These are phyloP conservation scores for Lepidochrysops patricia DNA, from an alignment of 2,888 invertebrate genomes.

Conservation along the genomic window DNA sequence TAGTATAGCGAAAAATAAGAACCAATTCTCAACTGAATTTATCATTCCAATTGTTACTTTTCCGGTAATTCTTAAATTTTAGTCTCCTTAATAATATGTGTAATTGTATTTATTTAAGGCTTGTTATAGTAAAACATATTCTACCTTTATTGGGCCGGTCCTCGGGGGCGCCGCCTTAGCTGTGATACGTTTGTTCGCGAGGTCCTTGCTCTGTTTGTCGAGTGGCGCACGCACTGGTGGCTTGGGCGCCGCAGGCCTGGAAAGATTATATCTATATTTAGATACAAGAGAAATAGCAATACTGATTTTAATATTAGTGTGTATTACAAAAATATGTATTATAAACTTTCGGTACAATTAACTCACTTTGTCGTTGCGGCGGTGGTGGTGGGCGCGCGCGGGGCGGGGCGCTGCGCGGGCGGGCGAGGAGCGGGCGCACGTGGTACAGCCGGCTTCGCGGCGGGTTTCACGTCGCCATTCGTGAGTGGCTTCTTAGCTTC, in stretches of 20 bases:
- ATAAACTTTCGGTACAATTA: background rate
- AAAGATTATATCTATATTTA: too few relatives aligned
- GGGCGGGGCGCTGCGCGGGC: slow-evolving; percentile 26
- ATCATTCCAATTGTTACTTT: too few relatives aligned
- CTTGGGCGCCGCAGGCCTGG: slow-evolving; percentile 40
- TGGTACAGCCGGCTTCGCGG: slow-evolving; percentile 30
- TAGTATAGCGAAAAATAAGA: background rate
- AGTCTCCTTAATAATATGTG: too few relatives aligned
- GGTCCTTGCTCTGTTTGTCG: slow-evolving; percentile 80
- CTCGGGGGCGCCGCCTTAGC: slow-evolving; percentile 63
- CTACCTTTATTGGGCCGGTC: slow-evolving; percentile 54
- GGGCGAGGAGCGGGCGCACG: slow-evolving; percentile 33
- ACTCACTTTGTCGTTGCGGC: slow-evolving; percentile 35
- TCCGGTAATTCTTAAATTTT: too few relatives aligned
- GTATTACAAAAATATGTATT: background rate
- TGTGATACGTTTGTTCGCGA: slow-evolving; percentile 80
- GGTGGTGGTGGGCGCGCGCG: slow-evolving; percentile 24
- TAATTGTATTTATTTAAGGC: too few relatives aligned
- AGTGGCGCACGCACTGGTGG: slow-evolving; percentile 34
- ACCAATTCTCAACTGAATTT: background rate
- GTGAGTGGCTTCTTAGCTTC: slow-evolving; percentile 58
- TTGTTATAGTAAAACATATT: background rate
- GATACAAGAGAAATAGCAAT: background rate
- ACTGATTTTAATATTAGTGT: too few relatives aligned
- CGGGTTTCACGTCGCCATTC: slow-evolving; percentile 65